Base-by-base conservation (phyloP, 1,140 invertebrate genomes). In the Lethocerus indicus region DNA sequence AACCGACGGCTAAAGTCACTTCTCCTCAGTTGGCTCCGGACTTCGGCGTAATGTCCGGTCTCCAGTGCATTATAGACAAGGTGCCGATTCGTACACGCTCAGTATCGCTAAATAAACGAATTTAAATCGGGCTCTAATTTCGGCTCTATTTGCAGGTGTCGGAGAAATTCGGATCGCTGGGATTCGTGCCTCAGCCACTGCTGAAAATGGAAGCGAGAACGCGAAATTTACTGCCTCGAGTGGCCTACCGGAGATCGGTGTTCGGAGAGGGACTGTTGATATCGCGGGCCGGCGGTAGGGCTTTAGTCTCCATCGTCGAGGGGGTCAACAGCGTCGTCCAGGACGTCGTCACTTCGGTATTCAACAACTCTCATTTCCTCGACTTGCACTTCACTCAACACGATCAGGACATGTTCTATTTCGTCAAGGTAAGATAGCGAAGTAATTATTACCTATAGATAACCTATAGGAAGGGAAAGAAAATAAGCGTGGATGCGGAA, bases 321-420 rank as follows among this genome's bases (percentile, higher is more conserved):
- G 83, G 84, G 1, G 79, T 82, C 0, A 87, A 87, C 58, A 80
- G 79, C 50, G 87, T 92, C 1, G 81, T 91, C 0, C 86, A 88
- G 62, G 87, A 92, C 60, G 85, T 94, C 1, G 85, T 93, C 0
- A 88, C 85, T 1, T 88, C 88, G 0, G 86, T 95, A 6, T 86
- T 96, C 59, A 95, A 96, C 62, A 87, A 87, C 58, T 92, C 90
- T 0, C 82, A 81, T 61, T 85, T 93, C 67, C 63, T 95, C n/a
- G 86, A 92, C 52, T 67, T 94, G 0, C 84, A 89, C 64, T 90
- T 92, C 58, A 89, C 81, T 54, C 87, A 90, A 32, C 86, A 91
- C 58, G 87, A 87, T 64, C 75, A 90, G 68, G 90, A 94, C 58
- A 81, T 90, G 0, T 92, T 94, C 67, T 94, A 94, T 61, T 93